Evolutionary conservation across 1,140 invertebrate genomes (phyloP).

Genomic region (Euglossa dilemma): DNA sequence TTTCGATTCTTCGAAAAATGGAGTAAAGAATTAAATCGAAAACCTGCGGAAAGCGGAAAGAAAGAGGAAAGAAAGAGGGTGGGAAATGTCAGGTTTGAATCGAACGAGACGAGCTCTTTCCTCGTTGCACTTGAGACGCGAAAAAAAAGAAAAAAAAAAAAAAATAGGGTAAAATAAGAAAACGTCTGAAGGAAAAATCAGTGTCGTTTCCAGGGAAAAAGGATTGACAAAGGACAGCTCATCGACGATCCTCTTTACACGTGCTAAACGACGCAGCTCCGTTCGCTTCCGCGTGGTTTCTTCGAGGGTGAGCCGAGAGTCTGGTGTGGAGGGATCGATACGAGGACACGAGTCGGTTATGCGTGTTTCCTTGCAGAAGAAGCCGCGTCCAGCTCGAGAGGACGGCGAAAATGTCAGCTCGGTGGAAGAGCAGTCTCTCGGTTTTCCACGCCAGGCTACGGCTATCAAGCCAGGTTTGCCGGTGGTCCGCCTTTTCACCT

Average conservation of each 20-base stretch:
- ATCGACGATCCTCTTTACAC: not conserved
- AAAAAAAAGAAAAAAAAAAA: not conserved
- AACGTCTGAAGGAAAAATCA: not conserved
- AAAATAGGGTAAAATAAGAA: too few relatives aligned
- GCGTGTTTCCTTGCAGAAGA: not conserved
- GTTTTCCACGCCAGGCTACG: constrained; percentile 28
- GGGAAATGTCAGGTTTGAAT: not conserved
- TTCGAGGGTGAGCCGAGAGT: not conserved
- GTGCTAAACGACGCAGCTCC: too few relatives aligned
- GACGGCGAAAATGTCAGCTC: constrained; percentile 49
- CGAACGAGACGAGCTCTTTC: not conserved
- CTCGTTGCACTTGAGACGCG: not conserved
- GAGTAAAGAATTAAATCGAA: too few relatives aligned
- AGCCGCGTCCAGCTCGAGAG: constrained; percentile 33
- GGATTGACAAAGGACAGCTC: not conserved
- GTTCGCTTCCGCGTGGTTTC: not conserved
- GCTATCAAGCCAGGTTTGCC: constrained; percentile 10
- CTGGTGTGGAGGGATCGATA: not conserved
- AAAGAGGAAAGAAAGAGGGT: too few relatives aligned
- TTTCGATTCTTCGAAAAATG: too few relatives aligned
- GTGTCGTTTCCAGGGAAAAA: not conserved
- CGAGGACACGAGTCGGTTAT: not conserved
- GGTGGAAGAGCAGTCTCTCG: constrained; percentile 39
- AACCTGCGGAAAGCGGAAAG: too few relatives aligned
- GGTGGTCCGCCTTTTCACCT: constrained; percentile 37